Percentiles rank a stretch among this genome's conserved stretches.
These are phyloP conservation scores for Danaus melanippus DNA, from an alignment of 1,140 invertebrate species.

Conservation along the genomic window DNA sequence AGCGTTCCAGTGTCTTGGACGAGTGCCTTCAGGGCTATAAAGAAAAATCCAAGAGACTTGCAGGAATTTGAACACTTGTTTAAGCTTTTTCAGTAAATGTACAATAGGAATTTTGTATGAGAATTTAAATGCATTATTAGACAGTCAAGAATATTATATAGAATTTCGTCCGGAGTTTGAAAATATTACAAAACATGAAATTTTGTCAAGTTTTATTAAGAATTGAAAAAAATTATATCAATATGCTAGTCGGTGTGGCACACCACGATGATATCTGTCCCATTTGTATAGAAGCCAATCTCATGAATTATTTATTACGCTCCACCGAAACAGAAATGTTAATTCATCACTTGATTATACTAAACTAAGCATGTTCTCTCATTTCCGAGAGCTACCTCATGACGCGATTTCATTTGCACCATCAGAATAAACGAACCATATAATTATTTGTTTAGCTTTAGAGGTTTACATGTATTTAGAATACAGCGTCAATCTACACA, in stretches of 20 bases:
- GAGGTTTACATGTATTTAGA: too few species aligned
- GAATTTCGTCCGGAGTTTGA: too few species aligned
- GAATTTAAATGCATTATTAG: too few species aligned
- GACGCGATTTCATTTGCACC: slow-evolving; percentile 18
- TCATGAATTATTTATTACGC: slow-evolving; percentile 23
- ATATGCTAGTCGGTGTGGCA: too few species aligned
- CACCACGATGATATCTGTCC: slow-evolving; percentile 3
- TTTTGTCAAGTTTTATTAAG: too few species aligned
- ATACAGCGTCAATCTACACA: not conserved
- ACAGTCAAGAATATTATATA: too few species aligned
- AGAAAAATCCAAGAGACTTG: slow-evolving; percentile 14
- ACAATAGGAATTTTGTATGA: not conserved
- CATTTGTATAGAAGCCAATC: slow-evolving; percentile 15
- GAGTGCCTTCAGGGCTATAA: slow-evolving; percentile 10
- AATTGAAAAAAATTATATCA: too few species aligned
- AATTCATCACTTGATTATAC: slow-evolving; percentile 27
- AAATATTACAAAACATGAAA: too few species aligned
- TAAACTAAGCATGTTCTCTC: slow-evolving; percentile 20
- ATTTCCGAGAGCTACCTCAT: slow-evolving; percentile 12
- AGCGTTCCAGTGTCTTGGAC: slow-evolving; percentile 36
- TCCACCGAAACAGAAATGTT: slow-evolving; percentile 23
- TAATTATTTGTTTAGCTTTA: too few species aligned
- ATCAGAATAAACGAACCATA: slow-evolving; percentile 11
- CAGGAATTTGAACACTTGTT: slow-evolving; percentile 7
- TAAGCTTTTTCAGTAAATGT: not conserved